phyloP scores from a whole-genome alignment of 2,888 invertebrate genomes.

The Sinotaia quadrata region DNA sequence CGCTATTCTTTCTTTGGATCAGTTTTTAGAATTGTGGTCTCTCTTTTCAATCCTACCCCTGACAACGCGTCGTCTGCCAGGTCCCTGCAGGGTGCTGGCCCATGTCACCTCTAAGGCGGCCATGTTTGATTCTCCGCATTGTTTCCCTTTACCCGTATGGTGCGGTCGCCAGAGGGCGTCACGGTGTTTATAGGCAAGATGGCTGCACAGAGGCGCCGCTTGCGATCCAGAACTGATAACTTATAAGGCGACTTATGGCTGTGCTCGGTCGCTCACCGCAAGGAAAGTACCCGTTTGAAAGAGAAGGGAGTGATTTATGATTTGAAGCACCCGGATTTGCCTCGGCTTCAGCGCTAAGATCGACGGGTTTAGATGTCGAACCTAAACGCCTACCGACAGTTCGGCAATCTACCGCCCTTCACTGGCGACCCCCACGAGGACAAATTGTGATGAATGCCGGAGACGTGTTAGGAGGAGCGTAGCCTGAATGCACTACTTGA shows the following conservation, averaged over 20 bases:
- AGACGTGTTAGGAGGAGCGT: neutral
- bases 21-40: neutral
- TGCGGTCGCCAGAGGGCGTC: slow-evolving; percentile 4
- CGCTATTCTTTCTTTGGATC: too few species aligned
- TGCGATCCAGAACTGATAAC: slow-evolving; percentile 4
- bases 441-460: neutral
- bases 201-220: slow-evolving; percentile 9
- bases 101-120: slow-evolving; percentile 19
- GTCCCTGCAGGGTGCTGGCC: neutral
- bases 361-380: neutral
- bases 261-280: neutral
- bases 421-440: neutral
- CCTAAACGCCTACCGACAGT: neutral
- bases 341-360: slow-evolving; percentile 5
- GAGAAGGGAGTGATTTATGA: neutral
- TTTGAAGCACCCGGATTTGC: slow-evolving; percentile 16
- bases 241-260: neutral
- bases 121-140: slow-evolving; percentile 17
- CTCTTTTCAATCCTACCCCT: neutral
- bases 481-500: neutral
- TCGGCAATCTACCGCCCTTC: neutral
- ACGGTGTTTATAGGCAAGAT: neutral
- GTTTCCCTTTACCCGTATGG: slow-evolving; percentile 11
- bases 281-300: neutral
- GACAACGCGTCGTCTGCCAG: slow-evolving; percentile 3